Evolutionary conservation across 2,888 invertebrate species (phyloP), one percentile per base, ranked within the genome.

Genomic region (Keiferia lycopersicella): DNA sequence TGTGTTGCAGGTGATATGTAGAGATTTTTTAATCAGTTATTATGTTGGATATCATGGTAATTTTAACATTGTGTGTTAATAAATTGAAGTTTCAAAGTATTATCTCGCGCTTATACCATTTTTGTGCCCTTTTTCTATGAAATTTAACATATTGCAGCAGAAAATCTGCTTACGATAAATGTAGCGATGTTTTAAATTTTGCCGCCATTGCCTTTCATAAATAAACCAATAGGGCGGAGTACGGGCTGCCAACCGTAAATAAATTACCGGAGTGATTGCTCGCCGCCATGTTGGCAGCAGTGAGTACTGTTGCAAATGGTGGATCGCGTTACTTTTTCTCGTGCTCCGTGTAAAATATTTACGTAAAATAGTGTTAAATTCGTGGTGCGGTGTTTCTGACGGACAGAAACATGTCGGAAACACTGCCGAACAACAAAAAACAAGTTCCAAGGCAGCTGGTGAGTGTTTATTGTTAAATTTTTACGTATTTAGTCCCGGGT

Each of bases 371-470:
- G 89, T 92, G 92, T 81, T 82, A 86, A 84, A 83, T 86, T 87
- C 77, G 83, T 80, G 82, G 86, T 83, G 91, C 91, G 84, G 91
- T 91, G 91, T 91, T 91, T 91, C 91, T 91, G 91, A 88, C 91
- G 81, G 77, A 79, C 75, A 80, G 73, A 88, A 91, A 91, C 88
- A 93, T 93, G 93, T 92, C 93, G 87, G 92, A 92, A 89, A 92
- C 92, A 88, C 91, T 93, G 88, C 92, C 93, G 80, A 90, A 85
- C 81, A 88, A 79, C 75, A 93, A 93, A 85, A 92, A 92, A 86
- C 93, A 93, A 85, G 91, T 93, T 79, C 85, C 93, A 69, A 92
- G 94, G 74, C 93, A 94, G 78, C 91, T 94, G 93, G 94, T 94
- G 85, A 93, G 94, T 93, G 85, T 84, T 89, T 85, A 86, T 86